Base-by-base conservation (phyloP, 2,888 invertebrate species). In the Pristionchus fissidentatus region DNA sequence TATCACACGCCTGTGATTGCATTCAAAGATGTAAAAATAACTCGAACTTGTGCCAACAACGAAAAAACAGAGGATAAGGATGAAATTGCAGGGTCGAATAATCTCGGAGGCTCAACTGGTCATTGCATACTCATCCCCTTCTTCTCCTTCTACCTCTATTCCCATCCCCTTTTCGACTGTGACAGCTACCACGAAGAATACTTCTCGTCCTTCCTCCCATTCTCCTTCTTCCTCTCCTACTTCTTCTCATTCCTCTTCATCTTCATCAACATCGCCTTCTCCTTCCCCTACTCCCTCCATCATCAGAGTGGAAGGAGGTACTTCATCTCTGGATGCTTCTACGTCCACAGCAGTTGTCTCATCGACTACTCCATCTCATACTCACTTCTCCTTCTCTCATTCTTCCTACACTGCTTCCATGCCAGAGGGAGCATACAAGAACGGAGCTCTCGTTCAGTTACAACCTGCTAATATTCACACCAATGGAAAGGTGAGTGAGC, bases 381-480 rank as follows among this genome's bases (percentile, higher is more conserved):
- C 22, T 52, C 46, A 26, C 77, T 77, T 77, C 52, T 77, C 77
- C 1, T 77, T 77, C 77, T 77, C 49, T 19, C 52, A 46, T 32
- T 35, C 32, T 49, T 1, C 19, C 15, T 77, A 77, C 52, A 49
- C 77, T 49, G 77, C 49, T 3, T 49, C 32, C 1, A 46, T 77
- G 46, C 38, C 77, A 19, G 77, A 77, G 49, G 77, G 77, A 77
- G 32, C 49, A 22, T 77, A 77, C 26, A 77, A 52, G 52, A 32
- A 77, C 29, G 77, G 77, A 49, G 5, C 52, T 19, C 49, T 46
- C 32, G 77, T 77, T 49, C 77, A 32, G 22, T 52, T 77, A 32
- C 46, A 35, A 29, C 77, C 77, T 3, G 26, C 26, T 13, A 32
- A 32, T 49, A 49, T 77, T 46, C n/a, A 32, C 0, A 77, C 77